These are phyloP conservation scores for Oryzias curvinotus DNA, from an alignment of 2,113 vertebrate genomes.

Conservation along the genomic window DNA sequence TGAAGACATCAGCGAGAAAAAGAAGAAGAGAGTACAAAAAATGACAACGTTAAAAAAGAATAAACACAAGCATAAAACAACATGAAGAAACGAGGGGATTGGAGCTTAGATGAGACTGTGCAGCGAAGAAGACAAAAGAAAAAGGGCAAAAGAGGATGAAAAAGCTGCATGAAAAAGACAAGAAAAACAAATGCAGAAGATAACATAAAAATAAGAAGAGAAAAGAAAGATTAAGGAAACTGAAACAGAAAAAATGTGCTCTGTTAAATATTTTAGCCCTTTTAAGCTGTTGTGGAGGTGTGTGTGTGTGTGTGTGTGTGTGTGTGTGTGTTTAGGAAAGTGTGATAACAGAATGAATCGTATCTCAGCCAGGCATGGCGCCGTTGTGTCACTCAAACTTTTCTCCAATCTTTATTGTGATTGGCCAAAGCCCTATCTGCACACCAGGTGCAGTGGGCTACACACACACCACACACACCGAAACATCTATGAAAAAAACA, in stretches of 20 bases:
- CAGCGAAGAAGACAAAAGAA: neutral
- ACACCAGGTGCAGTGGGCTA: slow-evolving; percentile 57
- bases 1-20: too few species aligned
- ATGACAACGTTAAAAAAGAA: neutral
- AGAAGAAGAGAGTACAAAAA: neutral
- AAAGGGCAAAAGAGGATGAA: neutral
- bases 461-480: slow-evolving; percentile 15
- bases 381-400: slow-evolving; percentile 68
- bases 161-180: too few species aligned
- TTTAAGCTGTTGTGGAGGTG: slow-evolving; percentile 13
- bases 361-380: slow-evolving; percentile 71
- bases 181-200: neutral
- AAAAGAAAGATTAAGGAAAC: too few species aligned
- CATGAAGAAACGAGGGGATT: neutral
- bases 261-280: slow-evolving; percentile 36
- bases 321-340: neutral
- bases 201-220: too few species aligned
- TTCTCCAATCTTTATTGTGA: slow-evolving; percentile 54
- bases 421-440: slow-evolving; percentile 57
- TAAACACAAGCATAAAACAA: neutral
- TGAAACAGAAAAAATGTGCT: slow-evolving; percentile 1
- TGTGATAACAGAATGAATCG: slow-evolving; percentile 68
- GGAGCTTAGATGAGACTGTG: neutral
- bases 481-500: slow-evolving; percentile 18
- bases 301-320: slow-evolving; percentile 6